Evolutionary conservation across 2,113 vertebrate genomes (phyloP), one percentile per base, ranked within the genome.

Genomic region (Apistogramma diplotaenia): DNA sequence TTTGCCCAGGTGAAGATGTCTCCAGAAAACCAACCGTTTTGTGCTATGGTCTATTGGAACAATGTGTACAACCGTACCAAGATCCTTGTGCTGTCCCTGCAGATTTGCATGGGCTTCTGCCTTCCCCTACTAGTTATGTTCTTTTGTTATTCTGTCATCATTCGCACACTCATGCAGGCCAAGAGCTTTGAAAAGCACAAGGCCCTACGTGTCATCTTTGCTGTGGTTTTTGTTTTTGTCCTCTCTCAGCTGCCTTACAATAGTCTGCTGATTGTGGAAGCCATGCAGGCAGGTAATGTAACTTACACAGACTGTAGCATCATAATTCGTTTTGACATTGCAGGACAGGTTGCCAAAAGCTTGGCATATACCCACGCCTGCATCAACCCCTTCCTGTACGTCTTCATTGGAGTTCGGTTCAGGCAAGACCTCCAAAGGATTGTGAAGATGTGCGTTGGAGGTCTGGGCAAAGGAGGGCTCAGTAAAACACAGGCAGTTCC

Each of bases 221-320:
- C 86, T 0, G 96, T 98, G 46, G 93, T 98, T 35, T 95, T 94
- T 0, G 93, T 95, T 54, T 99, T 99, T 18, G 78, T 97, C 27
- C 72, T 97, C 19, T 97, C 97, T 6, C 97, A 98, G 89, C 90
- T 98, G 29, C 98, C 97, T 0, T 95, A 96, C 92, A 98, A 96
- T 15, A 81, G 91, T 15, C 46, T 96, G 49, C 89, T 99, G 81
- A 78, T 97, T 54, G 23, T 97, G 74, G 96, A 96, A 88, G 91
- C 96, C 35, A 74, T 89, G 0, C 87, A 95, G 21, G 94, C 94
- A 2, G 92, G 91, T 3, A 78, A 91, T 0, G 13, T 74, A 0
- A 87, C 61, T 13, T 93, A 89, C 13, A 94, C 91, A 4, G 86
- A 86, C 4, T 99, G 98, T 6, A 1, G 76, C 2, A 23, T 60